phyloP scores from a whole-genome alignment of 2,888 invertebrate genomes.

The Cepaea hortensis region DNA sequence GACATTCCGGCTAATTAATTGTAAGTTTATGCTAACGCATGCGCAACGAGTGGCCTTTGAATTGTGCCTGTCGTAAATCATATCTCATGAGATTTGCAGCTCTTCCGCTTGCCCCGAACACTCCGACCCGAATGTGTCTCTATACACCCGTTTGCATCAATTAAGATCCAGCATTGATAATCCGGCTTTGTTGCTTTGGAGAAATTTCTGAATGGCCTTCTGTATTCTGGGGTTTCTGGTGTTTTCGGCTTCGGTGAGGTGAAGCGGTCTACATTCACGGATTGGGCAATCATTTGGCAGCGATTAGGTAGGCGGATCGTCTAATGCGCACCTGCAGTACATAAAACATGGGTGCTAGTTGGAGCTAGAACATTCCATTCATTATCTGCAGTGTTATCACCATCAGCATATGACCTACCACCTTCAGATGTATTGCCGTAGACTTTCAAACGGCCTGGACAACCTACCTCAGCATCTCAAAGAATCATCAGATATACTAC shows the following conservation, averaged over 20 bases:
- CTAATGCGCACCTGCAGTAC: conserved; percentile 19
- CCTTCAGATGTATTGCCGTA: too few species aligned
- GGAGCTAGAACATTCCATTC: background rate
- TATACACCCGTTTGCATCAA: background rate
- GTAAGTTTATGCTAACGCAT: background rate
- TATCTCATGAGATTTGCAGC: conserved; percentile 15
- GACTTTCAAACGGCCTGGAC: too few species aligned
- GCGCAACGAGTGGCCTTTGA: background rate
- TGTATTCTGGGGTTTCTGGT: background rate
- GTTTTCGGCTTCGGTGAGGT: background rate
- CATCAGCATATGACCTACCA: too few species aligned
- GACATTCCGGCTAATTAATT: conserved; percentile 4
- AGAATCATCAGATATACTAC: too few species aligned
- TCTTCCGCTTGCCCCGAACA: background rate
- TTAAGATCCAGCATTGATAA: conserved; percentile 19
- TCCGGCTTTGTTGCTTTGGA: background rate
- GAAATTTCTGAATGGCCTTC: conserved; percentile 2
- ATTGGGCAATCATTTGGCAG: background rate
- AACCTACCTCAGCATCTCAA: too few species aligned
- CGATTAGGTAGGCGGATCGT: background rate
- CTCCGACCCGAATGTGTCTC: background rate
- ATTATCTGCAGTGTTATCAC: too few species aligned
- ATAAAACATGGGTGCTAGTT: conserved; percentile 2
- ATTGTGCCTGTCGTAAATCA: background rate
- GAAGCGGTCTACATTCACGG: background rate